These are phyloP conservation scores for Barbus barbus DNA, from an alignment of 2,113 vertebrate genomes.

Conservation along the genomic window DNA sequence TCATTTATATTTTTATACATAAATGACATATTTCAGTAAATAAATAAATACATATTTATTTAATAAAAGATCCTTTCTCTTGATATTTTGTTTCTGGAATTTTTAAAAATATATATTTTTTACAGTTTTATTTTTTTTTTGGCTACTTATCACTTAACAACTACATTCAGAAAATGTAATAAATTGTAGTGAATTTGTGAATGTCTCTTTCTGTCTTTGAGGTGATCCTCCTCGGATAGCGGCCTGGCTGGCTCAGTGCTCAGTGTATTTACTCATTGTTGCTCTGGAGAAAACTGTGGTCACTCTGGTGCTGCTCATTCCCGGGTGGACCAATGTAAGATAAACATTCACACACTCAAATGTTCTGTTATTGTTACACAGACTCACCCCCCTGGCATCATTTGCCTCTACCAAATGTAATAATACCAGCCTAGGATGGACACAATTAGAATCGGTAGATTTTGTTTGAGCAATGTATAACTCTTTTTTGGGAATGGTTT, in stretches of 20 bases:
- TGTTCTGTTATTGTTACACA: background rate
- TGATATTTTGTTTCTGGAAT: background rate
- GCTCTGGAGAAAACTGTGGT: constrained; percentile 77
- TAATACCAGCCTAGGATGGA: too few relatives aligned
- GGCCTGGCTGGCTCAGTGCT: constrained; percentile 77
- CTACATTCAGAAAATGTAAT: background rate
- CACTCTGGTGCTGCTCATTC: constrained; percentile 76
- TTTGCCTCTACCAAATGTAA: too few relatives aligned
- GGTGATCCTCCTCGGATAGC: constrained; percentile 75
- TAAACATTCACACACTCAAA: constrained; percentile 8
- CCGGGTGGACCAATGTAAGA: constrained; percentile 78
- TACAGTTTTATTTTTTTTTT: background rate
- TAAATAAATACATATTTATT: too few relatives aligned
- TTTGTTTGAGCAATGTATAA: too few relatives aligned
- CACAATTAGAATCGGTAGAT: too few relatives aligned
- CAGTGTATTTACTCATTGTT: constrained; percentile 80
- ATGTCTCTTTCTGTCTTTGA: constrained; percentile 51
- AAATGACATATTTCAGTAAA: too few relatives aligned
- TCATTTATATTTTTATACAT: too few relatives aligned
- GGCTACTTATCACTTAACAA: background rate
- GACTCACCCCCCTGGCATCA: too few relatives aligned
- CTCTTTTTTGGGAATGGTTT: too few relatives aligned
- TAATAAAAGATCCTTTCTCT: background rate
- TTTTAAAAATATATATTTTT: too few relatives aligned
- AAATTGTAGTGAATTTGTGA: background rate